These are phyloP conservation scores for Eumaeus atala DNA, from an alignment of 1,140 invertebrate species.

Conservation along the genomic window DNA sequence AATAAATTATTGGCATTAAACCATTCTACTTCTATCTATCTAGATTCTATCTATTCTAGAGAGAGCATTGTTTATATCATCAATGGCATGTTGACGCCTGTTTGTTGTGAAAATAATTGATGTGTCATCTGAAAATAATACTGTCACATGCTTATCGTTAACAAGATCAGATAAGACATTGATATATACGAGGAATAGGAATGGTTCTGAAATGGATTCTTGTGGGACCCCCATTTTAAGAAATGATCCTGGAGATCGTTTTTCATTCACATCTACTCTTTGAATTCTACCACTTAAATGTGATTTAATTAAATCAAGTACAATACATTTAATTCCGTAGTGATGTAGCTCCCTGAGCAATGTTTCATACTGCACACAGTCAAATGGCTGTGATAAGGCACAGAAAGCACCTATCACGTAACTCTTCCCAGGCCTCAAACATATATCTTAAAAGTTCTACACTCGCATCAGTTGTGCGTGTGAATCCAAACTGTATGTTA, in stretches of 20 bases:
- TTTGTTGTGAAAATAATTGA: constrained; percentile 1
- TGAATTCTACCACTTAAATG: background rate
- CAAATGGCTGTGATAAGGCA: no score
- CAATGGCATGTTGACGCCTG: background rate
- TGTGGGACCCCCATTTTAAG: constrained; percentile 2
- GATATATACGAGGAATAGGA: constrained; percentile 2
- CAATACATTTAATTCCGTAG: no score
- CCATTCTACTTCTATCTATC: no score
- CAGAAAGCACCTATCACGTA: no score
- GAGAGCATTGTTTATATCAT: background rate
- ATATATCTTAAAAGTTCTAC: no score
- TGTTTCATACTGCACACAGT: no score
- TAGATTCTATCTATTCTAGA: no score
- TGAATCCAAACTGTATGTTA: no score
- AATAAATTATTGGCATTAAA: background rate
- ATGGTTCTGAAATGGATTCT: background rate
- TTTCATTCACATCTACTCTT: background rate
- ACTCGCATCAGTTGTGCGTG: no score
- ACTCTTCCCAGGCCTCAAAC: no score
- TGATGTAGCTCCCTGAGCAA: no score
- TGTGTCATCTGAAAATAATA: constrained; percentile 3
- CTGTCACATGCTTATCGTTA: background rate
- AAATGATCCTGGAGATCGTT: background rate
- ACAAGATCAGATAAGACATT: constrained; percentile 4
- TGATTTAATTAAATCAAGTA: background rate